phyloP scores from a whole-genome alignment of 1,140 invertebrate genomes.

The Theocolax elegans region DNA sequence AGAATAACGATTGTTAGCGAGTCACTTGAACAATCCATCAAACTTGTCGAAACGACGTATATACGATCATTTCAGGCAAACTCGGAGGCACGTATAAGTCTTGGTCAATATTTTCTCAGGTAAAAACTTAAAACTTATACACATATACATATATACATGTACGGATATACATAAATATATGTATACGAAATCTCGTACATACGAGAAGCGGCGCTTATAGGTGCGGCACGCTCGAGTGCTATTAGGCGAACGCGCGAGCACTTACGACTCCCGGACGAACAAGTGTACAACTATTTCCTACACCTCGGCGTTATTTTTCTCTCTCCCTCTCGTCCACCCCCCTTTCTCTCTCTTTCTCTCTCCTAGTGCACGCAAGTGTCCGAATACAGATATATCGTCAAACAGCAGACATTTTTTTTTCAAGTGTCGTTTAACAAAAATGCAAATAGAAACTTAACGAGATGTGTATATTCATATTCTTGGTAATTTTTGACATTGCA shows the following conservation, averaged over 20 bases:
- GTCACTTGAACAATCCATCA: too few relatives aligned
- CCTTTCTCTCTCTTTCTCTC: too few relatives aligned
- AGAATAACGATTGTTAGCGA: too few relatives aligned
- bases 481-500: too few relatives aligned
- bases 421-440: neutral
- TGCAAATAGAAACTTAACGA: slow-evolving; percentile 4
- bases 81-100: neutral
- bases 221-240: slow-evolving; percentile 6
- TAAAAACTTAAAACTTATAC: neutral
- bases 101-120: slow-evolving; percentile 21
- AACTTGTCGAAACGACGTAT: too few relatives aligned
- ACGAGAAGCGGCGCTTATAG: neutral
- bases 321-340: neutral
- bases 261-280: neutral
- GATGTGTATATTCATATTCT: too few relatives aligned
- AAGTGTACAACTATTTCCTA: neutral
- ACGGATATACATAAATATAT: too few relatives aligned
- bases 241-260: neutral
- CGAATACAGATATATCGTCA: neutral
- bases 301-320: neutral
- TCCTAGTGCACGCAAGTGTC: neutral
- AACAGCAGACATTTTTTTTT: too few relatives aligned
- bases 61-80: neutral
- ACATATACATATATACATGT: too few relatives aligned
- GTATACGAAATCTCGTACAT: neutral